Base-by-base conservation (phyloP, 2,113 vertebrate species). In the Hassar affinis region DNA sequence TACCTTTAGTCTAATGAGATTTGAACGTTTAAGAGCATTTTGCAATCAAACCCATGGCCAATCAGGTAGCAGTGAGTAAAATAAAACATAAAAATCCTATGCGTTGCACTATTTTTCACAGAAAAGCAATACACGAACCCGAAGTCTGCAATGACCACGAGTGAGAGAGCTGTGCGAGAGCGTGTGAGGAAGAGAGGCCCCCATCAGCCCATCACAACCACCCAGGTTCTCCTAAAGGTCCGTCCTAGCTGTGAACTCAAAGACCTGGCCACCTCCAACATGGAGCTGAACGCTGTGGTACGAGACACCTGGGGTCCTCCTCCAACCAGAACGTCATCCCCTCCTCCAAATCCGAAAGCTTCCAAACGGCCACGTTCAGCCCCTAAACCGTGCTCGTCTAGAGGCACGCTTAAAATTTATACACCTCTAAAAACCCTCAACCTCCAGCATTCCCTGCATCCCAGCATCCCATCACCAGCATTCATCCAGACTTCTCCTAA, bases 161-260 rank as follows among this genome's bases (percentile, higher is more conserved):
- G 90, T 51, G 85, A 92, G 87, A 90, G 76, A 84, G 84, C 88
- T 1, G 8, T 87, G 4, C 4, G 27, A 42, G 85, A 86, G 7
- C 56, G 22, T 0, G 84, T 89, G 35, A 93, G 87, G 85, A 93
- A 81, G 80, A 91, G 87, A 69, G 86, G 79, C 0, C 84, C 84
- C 1, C 79, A 90, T 25, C 84, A 62, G 1, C 83, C 89, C 0
- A 64, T 89, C 80, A 90, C 90, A 0, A 84, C 88, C 0, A 88
- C 94, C 64, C 90, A 74, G 84, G 80, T 95, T 49, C 91, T 95
- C 1, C 85, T 96, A n/a, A 93, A 88, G 0, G 33, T 95, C n/a
- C 87, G 86, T 1, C 76, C 78, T 0, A 78, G 94, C 62, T 93
- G 95, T 79, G 89, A 85, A 6, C 30, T 79, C 71, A 45, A 9